Percentiles rank a stretch among this genome's conserved stretches.
These are phyloP conservation scores for Xestobium rufovillosum DNA, from an alignment of 2,888 invertebrate genomes.

Conservation along the genomic window DNA sequence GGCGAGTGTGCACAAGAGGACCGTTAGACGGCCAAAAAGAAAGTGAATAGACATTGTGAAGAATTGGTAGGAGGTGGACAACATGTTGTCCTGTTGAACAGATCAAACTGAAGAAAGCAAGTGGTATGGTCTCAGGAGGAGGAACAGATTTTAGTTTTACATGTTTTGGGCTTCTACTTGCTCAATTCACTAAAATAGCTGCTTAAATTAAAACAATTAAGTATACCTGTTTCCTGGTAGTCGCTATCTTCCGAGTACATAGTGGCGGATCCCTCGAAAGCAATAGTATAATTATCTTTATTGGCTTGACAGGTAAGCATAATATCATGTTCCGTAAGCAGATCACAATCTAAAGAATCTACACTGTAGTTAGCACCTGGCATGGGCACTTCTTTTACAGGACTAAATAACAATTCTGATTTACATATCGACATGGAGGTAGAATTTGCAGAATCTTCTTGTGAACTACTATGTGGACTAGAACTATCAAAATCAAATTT, in stretches of 20 bases:
- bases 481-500: conserved; percentile 72
- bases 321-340: conserved; percentile 72
- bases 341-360: conserved; percentile 84
- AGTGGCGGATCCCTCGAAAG: conserved; percentile 82
- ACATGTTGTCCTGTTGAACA: too few species aligned
- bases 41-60: too few species aligned
- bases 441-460: conserved; percentile 68
- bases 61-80: too few species aligned
- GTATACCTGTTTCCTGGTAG: conserved; percentile 49
- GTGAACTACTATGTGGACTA: conserved; percentile 66
- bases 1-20: too few species aligned
- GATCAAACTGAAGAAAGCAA: too few species aligned
- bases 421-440: conserved; percentile 87
- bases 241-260: conserved; percentile 81
- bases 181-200: too few species aligned
- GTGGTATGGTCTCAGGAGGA: too few species aligned
- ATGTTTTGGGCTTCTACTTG: too few species aligned
- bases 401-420: conserved; percentile 84
- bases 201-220: too few species aligned
- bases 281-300: conserved; percentile 92
- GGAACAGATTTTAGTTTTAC: too few species aligned
- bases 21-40: too few species aligned
- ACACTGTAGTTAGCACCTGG: conserved; percentile 73
- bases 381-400: conserved; percentile 73
- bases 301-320: conserved; percentile 87